Evolutionary conservation across 2,797 vertebrate genomes (phyloP).

Genomic region (Merluccius polli): DNA sequence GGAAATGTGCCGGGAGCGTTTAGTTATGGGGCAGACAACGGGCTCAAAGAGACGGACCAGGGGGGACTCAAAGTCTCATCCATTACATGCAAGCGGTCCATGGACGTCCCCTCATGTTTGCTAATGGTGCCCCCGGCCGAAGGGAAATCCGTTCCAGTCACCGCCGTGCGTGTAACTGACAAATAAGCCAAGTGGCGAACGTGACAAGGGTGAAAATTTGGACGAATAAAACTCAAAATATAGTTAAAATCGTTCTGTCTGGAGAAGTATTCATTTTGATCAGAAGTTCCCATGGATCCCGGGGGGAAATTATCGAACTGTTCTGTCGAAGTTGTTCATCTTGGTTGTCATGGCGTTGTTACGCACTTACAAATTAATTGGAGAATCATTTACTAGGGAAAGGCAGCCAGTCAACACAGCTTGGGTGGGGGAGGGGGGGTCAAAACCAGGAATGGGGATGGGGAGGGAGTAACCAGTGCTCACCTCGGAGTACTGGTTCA

Average conservation of each 20-base stretch:
- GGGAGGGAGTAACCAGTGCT: conserved; percentile 20
- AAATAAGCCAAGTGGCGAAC: background rate
- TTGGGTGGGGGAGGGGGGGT: conserved; percentile 10
- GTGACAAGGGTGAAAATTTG: background rate
- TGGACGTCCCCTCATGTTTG: background rate
- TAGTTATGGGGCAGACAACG: background rate
- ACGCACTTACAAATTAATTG: background rate
- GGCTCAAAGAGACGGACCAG: background rate
- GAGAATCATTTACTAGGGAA: background rate
- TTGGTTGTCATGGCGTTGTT: background rate
- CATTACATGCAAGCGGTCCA: background rate
- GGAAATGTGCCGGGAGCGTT: background rate
- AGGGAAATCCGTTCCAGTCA: background rate
- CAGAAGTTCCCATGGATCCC: background rate
- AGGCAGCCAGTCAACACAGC: background rate
- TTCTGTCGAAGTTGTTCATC: background rate
- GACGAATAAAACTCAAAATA: background rate
- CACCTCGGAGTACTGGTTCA: conserved; percentile 87
- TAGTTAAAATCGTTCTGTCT: background rate
- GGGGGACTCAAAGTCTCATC: background rate
- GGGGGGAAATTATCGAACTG: background rate
- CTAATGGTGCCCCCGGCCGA: background rate
- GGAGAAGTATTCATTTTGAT: background rate
- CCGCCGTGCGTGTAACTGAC: background rate
- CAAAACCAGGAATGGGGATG: background rate